Evolutionary conservation across 1,140 invertebrate species (phyloP), one percentile per base, ranked within the genome.

Genomic region (Ceratina australensis): DNA sequence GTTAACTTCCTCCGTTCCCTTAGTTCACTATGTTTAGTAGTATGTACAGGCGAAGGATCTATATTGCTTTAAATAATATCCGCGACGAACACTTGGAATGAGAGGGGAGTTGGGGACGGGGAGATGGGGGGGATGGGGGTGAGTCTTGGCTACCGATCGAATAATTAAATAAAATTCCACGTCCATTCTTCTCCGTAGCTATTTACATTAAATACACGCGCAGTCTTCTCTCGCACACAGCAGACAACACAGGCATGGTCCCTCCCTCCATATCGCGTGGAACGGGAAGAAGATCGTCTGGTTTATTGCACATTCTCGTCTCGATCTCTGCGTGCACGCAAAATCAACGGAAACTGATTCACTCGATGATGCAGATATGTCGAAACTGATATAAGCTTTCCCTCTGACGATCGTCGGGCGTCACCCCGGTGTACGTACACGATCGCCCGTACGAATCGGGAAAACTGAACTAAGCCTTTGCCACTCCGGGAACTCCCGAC

Each of bases 121-220:
- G n/a, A n/a, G n/a, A n/a, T 42, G 33, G 33, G 33, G 10, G 33
- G 33, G 33, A 7, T n/a, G n/a, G 33, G 33, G 33, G 33, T 42
- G n/a, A n/a, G n/a, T 10, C 33, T 88, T 77, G 82, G 80, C 87
- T 86, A 90, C 83, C 33, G 33, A 42, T 42, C 33, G 81, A 71
- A 87, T 79, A 89, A 89, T 91, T 91, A 91, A 91, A 91, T 92
- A 90, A 92, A 90, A 85, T 10, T 60, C 57, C 74, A 57, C 72
- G 65, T 81, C 50, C 54, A 26, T 82, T 64, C 85, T 83, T 87
- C 83, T n/a, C 5, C 33, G 33, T 78, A 76, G 73, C 88, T 92
- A 92, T 92, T 91, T 92, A 92, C 91, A 92, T 90, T 90, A 89
- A 91, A 92, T 88, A 89, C 89, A 92, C 86, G 87, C 81, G 64